These are phyloP conservation scores for Axinella damicornis DNA, from an alignment of 37 sponge, comb jelly and placozoan species.

Conservation along the genomic window DNA sequence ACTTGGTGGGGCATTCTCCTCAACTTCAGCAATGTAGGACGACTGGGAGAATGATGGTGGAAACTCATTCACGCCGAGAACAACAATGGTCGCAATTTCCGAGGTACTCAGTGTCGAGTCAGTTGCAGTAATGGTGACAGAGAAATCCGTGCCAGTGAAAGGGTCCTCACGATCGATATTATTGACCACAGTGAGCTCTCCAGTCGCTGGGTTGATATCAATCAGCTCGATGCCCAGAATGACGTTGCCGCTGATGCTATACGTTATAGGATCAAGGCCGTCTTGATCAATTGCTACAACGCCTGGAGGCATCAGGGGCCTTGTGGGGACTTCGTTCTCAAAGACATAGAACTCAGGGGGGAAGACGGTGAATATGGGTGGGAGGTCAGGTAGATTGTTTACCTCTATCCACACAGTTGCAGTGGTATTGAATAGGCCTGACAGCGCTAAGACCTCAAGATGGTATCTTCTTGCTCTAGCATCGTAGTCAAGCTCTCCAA, in stretches of 20 bases:
- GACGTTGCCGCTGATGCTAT: slow-evolving; percentile 29
- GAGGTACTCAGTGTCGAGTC: slow-evolving; percentile 17
- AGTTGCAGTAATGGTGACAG: slow-evolving; percentile 28
- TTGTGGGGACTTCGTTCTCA: slow-evolving; percentile 30
- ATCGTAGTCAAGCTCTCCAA: slow-evolving; percentile 41
- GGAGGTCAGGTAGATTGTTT: slow-evolving; percentile 35
- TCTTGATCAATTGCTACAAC: slow-evolving; percentile 59
- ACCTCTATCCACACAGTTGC: slow-evolving; percentile 11
- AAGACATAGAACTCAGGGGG: slow-evolving; percentile 17
- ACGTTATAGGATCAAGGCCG: slow-evolving; percentile 29
- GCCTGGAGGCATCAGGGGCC: slow-evolving; percentile 37
- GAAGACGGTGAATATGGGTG: slow-evolving; percentile 21
- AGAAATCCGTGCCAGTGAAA: neutral
- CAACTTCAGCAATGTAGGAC: slow-evolving; percentile 18
- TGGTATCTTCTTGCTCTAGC: neutral
- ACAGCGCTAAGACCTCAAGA: slow-evolving; percentile 14
- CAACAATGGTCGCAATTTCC: slow-evolving; percentile 10
- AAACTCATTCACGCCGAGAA: slow-evolving; percentile 56
- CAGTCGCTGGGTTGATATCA: slow-evolving; percentile 50
- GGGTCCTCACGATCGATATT: slow-evolving; percentile 43
- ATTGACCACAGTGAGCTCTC: slow-evolving; percentile 17
- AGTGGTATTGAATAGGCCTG: slow-evolving; percentile 12
- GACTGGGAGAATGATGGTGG: slow-evolving; percentile 44
- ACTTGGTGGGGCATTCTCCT: slow-evolving; percentile 44
- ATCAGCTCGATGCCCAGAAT: slow-evolving; percentile 21